Evolutionary conservation across 2,797 vertebrate genomes (phyloP).

Genomic region (Bradypodion pumilum): DNA sequence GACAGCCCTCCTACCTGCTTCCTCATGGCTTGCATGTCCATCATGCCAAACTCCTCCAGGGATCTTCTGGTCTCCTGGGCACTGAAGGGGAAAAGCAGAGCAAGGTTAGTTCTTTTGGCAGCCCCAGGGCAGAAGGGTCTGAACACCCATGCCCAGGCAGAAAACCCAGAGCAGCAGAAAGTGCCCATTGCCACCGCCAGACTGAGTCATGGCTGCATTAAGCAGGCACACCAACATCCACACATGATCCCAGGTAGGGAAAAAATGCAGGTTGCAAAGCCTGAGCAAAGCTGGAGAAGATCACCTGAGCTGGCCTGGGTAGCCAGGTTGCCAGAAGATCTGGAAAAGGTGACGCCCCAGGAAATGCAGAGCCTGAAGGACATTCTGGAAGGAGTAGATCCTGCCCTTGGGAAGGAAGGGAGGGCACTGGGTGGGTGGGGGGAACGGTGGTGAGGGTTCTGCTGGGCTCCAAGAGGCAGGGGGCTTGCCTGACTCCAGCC

Average conservation of each 20-base stretch:
- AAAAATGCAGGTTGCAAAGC: not conserved
- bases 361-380: conserved; percentile 57
- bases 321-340: conserved; percentile 38
- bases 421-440: conserved; percentile 1
- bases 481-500: not conserved
- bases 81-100: conserved; percentile 57
- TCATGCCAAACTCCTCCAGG: conserved; percentile 62
- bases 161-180: not conserved
- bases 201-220: not conserved
- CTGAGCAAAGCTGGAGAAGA: not conserved
- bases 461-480: not conserved
- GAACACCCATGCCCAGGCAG: no score
- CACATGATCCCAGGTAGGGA: no score
- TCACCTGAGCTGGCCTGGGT: conserved; percentile 51
- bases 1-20: conserved; percentile 74
- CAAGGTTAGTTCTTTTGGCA: not conserved
- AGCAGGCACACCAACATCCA: not conserved
- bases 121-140: not conserved
- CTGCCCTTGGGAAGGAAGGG: conserved; percentile 16
- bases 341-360: conserved; percentile 57
- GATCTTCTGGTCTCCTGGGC: conserved; percentile 59
- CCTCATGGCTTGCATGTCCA: conserved; percentile 78
- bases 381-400: conserved; percentile 64
- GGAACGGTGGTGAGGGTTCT: fast-evolving
- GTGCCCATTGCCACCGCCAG: no score